Base-by-base conservation (phyloP, 2,888 invertebrate genomes). In the Nymphalis polychloros region DNA sequence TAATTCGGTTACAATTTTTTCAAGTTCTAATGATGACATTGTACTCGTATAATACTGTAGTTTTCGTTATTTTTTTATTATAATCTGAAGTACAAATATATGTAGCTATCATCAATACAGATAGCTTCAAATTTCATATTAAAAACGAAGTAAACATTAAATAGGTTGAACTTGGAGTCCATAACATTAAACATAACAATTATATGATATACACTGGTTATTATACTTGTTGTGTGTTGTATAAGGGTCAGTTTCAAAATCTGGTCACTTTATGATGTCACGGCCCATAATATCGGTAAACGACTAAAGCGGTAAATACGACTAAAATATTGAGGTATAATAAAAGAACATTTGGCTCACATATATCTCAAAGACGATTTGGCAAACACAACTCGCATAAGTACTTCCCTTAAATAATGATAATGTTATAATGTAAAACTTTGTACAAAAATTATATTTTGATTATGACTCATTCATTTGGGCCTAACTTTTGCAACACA, bases 251-350 rank as follows among this genome's bases (percentile, higher is more conserved):
- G 31, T 63, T 59, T n/a, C 64, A 57, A 57, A 70, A 65, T 60
- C 60, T 53, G 71, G 73, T 69, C 71, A 68, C 61, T 57, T 63
- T 60, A 68, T 67, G 70, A 67, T 66, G 64, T 64, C 71, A 65
- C 63, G 55, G 63, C 49, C 59, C 23, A 63, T 64, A 65, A 65
- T 59, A 60, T 61, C 60, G 59, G 49, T 52, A 68, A 63, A 73
- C 52, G 52, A 60, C 59, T 64, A 62, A 46, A 59, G 57, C 48
- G 35, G 57, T 63, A 68, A 68, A 64, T 68, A 69, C 53, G 63
- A 16, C 47, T 60, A 62, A 61, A 55, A 64, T 64, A 59, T 52
- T 49, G 19, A 19, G 20, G 17, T 23, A 55, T 49, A 60, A 60
- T 49, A 46, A 55, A 52, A 62, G 20, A 64, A 53, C 60, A 67